Conservation (phyloP, 2,797 vertebrate genomes). For the Pseudocheirus occidentalis region DNA sequence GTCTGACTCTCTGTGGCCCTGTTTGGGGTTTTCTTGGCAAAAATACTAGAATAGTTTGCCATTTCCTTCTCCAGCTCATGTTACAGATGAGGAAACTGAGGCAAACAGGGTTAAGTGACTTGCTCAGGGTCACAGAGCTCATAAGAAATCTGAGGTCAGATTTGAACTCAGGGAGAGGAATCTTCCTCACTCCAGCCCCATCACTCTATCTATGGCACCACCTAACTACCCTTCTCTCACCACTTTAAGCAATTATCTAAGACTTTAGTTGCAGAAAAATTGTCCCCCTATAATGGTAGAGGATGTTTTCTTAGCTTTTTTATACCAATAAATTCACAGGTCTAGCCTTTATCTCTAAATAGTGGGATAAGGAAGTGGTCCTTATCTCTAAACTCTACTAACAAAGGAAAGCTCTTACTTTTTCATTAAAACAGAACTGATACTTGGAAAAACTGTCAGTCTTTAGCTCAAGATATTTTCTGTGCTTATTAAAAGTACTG, state of each 20-base stretch:
- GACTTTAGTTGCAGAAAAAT: neutral
- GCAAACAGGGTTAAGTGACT: neutral
- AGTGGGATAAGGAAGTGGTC: neutral
- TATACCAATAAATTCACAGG: neutral
- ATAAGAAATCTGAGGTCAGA: neutral
- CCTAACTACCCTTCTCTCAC: neutral
- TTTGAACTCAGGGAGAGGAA: neutral
- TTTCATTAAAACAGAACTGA: constrained; percentile 43
- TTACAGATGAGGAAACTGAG: neutral
- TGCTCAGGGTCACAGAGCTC: neutral
- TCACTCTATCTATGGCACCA: neutral
- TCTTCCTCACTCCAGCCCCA: neutral
- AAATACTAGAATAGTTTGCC: neutral
- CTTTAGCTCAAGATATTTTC: neutral
- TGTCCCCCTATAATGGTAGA: neutral
- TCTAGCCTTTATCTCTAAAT: neutral
- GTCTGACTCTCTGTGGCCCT: neutral
- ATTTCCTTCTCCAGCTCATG: neutral
- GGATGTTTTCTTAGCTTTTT: neutral
- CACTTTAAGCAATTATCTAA: neutral
- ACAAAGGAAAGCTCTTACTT: constrained; percentile 15
- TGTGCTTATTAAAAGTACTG: neutral
- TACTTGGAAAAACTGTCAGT: neutral
- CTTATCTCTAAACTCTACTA: neutral
- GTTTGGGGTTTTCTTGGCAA: neutral